Percentiles rank a stretch among this genome's conserved stretches.
phyloP scores from a whole-genome alignment of 2,113 vertebrate species.

The Cnemophilus loriae region DNA sequence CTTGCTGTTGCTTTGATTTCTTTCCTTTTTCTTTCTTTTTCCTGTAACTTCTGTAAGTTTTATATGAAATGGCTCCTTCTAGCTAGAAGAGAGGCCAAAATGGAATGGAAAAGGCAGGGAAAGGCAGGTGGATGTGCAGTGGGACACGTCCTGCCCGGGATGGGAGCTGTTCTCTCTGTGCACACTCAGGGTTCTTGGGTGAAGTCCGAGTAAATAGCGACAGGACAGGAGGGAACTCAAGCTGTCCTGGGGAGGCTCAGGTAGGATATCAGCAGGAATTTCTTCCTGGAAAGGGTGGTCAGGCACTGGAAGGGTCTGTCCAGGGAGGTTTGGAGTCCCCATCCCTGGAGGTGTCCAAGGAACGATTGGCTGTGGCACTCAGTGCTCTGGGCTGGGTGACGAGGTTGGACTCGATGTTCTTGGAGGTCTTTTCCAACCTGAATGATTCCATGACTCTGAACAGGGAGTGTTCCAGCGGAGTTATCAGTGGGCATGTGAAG shows the following conservation, averaged over 20 bases:
- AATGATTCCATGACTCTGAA: rapidly evolving
- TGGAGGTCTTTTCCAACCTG: not conserved
- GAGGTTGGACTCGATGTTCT: not conserved
- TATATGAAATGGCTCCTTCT: not conserved
- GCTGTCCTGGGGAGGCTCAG: not conserved
- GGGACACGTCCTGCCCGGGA: not conserved
- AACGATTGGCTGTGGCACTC: not conserved
- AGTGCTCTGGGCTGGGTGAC: not conserved
- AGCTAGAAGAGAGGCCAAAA: not conserved
- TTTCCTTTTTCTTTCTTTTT: too few species aligned
- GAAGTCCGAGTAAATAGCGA: not conserved
- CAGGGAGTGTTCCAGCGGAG: not conserved
- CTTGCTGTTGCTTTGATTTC: not conserved
- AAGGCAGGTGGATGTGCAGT: not conserved
- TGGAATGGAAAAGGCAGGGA: not conserved
- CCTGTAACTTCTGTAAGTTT: not conserved
- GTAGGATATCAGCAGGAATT: not conserved
- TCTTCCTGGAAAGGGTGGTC: not conserved
- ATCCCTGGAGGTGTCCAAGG: not conserved
- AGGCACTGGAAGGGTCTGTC: not conserved
- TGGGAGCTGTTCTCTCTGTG: rapidly evolving
- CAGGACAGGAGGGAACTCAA: not conserved
- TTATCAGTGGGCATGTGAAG: not conserved
- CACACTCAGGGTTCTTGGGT: not conserved
- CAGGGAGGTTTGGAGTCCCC: not conserved